Conservation (phyloP, 2,113 vertebrate genomes). For the Micronisus gabar region DNA sequence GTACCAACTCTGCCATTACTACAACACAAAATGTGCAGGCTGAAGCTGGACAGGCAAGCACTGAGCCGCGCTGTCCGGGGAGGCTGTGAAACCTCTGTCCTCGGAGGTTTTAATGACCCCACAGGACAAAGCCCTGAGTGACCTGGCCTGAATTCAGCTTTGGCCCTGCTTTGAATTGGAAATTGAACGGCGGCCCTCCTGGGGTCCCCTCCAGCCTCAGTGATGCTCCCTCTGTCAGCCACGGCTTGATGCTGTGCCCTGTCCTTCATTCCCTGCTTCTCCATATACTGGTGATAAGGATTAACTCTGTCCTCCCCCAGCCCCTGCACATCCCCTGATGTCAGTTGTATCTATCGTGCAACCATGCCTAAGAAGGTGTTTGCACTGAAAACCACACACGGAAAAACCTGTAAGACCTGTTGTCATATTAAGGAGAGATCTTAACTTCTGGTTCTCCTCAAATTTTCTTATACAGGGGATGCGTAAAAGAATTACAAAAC, state of each 20-base stretch:
- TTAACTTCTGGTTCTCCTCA: neutral
- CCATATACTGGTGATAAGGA: neutral
- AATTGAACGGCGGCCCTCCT: neutral
- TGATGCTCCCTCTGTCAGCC: neutral
- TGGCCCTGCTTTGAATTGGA: neutral
- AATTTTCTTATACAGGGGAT: neutral
- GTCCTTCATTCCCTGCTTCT: neutral
- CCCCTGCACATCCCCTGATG: neutral
- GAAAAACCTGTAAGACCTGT: neutral
- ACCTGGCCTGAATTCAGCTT: neutral
- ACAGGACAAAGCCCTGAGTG: neutral
- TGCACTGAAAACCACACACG: neutral
- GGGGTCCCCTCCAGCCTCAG: neutral
- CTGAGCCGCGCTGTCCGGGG: accelerated
- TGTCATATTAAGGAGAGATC: neutral
- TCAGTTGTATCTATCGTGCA: neutral
- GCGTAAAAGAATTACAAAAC: neutral
- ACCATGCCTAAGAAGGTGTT: neutral
- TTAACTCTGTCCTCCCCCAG: neutral
- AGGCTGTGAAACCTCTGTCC: neutral
- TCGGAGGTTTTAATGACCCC: neutral
- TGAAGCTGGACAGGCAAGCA: neutral
- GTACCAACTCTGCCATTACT: neutral
- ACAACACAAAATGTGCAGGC: neutral
- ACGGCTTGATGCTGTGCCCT: neutral